Conservation (phyloP, 2,888 invertebrate genomes). For the Arge pagana region DNA sequence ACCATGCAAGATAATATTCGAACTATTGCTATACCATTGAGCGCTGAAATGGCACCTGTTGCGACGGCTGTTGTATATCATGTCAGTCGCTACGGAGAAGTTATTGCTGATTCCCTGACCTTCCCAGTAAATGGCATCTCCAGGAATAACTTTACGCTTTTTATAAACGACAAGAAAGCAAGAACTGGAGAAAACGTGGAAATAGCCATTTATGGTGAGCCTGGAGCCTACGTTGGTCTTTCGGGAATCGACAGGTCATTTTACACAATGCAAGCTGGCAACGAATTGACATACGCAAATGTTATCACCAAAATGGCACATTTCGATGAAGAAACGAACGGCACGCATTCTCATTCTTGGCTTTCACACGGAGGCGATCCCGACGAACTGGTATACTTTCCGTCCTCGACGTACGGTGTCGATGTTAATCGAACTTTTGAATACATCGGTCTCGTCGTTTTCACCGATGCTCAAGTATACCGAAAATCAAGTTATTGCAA, state of each 20-base stretch:
- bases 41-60: constrained; percentile 91
- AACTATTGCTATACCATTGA: constrained; percentile 81
- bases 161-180: constrained; percentile 90
- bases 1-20: constrained; percentile 76
- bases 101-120: constrained; percentile 91
- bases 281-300: constrained; percentile 85
- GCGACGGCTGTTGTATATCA: constrained; percentile 90
- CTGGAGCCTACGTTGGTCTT: constrained; percentile 91
- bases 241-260: constrained; percentile 89
- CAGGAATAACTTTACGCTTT: constrained; percentile 85
- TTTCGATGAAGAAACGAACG: constrained; percentile 85
- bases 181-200: constrained; percentile 92
- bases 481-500: constrained; percentile 74
- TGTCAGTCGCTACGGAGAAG: constrained; percentile 79
- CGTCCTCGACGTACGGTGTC: constrained; percentile 87
- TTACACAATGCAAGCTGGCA: constrained; percentile 91
- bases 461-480: constrained; percentile 84
- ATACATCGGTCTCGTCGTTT: constrained; percentile 85
- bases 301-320: constrained; percentile 85
- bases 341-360: constrained; percentile 83
- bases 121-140: constrained; percentile 96
- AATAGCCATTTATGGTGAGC: constrained; percentile 90
- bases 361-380: constrained; percentile 83
- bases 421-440: constrained; percentile 94
- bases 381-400: constrained; percentile 83